Evolutionary conservation across 2,797 vertebrate species (phyloP), one percentile per base, ranked within the genome.

Genomic region (Pristis pectinata): DNA sequence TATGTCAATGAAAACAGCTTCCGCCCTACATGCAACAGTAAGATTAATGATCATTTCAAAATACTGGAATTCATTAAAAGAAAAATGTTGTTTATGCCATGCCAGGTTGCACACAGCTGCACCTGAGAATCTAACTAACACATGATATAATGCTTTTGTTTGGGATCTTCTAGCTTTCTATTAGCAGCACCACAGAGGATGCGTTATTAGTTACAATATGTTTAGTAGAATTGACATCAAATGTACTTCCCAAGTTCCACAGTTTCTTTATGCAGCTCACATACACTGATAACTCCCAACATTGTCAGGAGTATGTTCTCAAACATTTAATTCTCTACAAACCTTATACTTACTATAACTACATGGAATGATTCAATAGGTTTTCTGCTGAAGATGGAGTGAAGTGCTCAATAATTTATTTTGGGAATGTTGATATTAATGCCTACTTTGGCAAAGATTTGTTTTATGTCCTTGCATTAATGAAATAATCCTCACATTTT

Each of bases 11-110:
- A 89, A 34, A 59, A 56, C 13, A 2, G 13, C 24, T 7, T 61
- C 83, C 56, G 44, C 89, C 56, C 56, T 89, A 34, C 53, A 61
- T 30, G 7, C 30, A 59, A 56, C 53, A 61, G 89, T 61, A 89
- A 89, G 56, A 89, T 89, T 15, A 89, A 89, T 19, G 56, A 61
- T 89, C 53, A 89, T 53, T 89, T 89, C 56, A 89, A 89, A 59
- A 53, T 59, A 85, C 59, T 89, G 85, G 44, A 61, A n/a, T 61
- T 89, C 49, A 56, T 89, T 59, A 34, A 89, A 89, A 59, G 85
- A 19, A 59, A 61, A 89, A 3, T 30, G 56, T 34, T 89, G 85
- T 53, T 17, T 30, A 89, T 15, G 56, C 85, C 85, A 19, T 89
- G 22, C 30, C n/a, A 7, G 49, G 83, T 85, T 85, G 56, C 53